Evolutionary conservation across 35 echinoderm and acorn worm species (phyloP).

Genomic region (Ophiothrix spiculata): DNA sequence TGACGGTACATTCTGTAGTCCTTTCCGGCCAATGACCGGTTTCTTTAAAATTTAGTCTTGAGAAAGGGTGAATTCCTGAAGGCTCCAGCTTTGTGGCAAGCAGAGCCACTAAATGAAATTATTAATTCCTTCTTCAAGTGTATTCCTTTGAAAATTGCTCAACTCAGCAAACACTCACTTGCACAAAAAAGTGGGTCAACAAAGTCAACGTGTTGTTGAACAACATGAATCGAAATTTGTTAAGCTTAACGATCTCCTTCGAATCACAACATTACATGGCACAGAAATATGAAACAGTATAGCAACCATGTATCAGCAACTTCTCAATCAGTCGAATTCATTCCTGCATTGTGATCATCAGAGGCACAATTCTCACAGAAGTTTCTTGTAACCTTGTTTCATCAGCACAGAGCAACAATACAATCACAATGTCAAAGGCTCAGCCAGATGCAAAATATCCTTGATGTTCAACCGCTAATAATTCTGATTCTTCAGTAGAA

Average conservation of each 20-base stretch:
- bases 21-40: slow-evolving; percentile 41
- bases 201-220: background rate
- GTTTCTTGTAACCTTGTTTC: too few species aligned
- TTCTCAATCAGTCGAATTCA: too few species aligned
- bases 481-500: background rate
- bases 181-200: too few species aligned
- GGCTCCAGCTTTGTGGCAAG: slow-evolving; percentile 44
- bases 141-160: too few species aligned
- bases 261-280: background rate
- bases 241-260: background rate
- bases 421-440: too few species aligned
- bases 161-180: too few species aligned
- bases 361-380: too few species aligned
- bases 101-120: background rate
- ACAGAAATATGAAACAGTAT: background rate
- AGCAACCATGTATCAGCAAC: too few species aligned
- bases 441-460: background rate
- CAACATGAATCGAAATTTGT: background rate
- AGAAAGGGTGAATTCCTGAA: slow-evolving; percentile 5
- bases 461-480: background rate
- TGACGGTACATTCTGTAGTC: slow-evolving; percentile 32
- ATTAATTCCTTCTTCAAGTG: background rate
- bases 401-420: too few species aligned
- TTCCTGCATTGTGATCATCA: too few species aligned
- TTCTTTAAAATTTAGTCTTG: slow-evolving; percentile 27